phyloP scores from a whole-genome alignment of 2,113 vertebrate species.

The Bujurquina vittata region DNA sequence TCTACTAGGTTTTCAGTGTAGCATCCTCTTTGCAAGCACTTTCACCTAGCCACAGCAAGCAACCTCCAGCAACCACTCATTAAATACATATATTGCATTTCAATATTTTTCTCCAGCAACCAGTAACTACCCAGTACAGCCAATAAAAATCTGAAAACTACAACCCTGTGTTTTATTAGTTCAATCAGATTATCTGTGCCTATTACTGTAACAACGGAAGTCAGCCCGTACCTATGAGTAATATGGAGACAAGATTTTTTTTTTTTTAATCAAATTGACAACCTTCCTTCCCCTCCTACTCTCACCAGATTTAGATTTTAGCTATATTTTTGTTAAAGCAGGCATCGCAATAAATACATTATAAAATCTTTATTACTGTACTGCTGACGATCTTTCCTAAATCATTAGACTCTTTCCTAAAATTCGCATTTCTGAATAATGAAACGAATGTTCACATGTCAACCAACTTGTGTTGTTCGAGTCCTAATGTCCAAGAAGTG shows the following conservation, averaged over 20 bases:
- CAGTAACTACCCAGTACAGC: neutral
- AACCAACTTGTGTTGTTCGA: neutral
- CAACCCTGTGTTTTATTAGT: neutral
- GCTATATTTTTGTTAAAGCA: neutral
- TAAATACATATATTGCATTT: neutral
- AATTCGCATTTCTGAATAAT: neutral
- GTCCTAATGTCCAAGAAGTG: slow-evolving; percentile 5
- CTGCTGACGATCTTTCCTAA: neutral
- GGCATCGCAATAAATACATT: neutral
- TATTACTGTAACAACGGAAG: neutral
- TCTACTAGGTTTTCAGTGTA: neutral
- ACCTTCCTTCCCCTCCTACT: neutral
- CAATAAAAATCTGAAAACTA: neutral
- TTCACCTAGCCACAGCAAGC: neutral
- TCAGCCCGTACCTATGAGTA: neutral
- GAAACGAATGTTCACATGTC: neutral
- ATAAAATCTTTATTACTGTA: neutral
- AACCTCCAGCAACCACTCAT: neutral
- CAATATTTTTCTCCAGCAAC: neutral
- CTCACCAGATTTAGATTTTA: neutral
- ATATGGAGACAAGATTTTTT: neutral
- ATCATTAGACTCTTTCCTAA: neutral
- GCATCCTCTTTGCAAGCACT: neutral
- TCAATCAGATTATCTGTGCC: neutral
- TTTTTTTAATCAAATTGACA: neutral